Percentiles rank a stretch among this genome's conserved stretches.
phyloP scores from a whole-genome alignment of 2,797 vertebrate species.

The Apodemus agrarius region DNA sequence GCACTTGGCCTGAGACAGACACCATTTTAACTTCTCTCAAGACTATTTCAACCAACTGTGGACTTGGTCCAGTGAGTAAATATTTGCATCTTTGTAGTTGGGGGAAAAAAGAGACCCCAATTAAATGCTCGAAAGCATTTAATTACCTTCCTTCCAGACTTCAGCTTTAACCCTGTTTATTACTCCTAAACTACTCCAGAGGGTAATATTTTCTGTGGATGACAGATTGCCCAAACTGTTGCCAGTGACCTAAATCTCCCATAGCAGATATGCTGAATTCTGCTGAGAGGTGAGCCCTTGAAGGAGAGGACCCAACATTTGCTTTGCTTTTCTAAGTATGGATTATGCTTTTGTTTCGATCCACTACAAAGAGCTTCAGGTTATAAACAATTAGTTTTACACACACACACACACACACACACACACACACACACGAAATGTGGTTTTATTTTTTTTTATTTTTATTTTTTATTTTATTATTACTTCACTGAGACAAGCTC shows the following conservation, averaged over 20 bases:
- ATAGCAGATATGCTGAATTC: conserved; percentile 24
- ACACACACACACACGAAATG: not conserved
- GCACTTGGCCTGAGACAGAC: not conserved
- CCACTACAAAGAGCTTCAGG: not conserved
- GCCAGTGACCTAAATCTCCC: conserved; percentile 27
- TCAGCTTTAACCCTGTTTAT: conserved; percentile 76
- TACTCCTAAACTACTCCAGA: conserved; percentile 70
- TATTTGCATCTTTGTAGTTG: conserved; percentile 55
- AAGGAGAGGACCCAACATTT: not conserved
- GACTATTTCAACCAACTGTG: conserved; percentile 2
- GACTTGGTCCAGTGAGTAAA: conserved; percentile 48
- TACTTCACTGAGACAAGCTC: not conserved
- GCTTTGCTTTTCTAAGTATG: not conserved
- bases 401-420: not conserved
- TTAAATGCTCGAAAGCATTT: conserved; percentile 70
- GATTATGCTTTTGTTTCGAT: not conserved
- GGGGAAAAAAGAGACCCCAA: conserved; percentile 7
- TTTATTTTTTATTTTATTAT: not conserved
- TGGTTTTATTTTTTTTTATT: not conserved
- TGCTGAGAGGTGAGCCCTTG: not conserved
- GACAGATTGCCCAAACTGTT: conserved; percentile 64
- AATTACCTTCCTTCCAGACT: conserved; percentile 73
- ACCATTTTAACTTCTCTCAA: not conserved
- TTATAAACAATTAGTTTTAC: not conserved
- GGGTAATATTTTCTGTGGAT: conserved; percentile 70